Percentiles rank a stretch among this genome's conserved stretches.
Conservation (phyloP, 1,140 invertebrate genomes). For the Diprion similis region DNA sequence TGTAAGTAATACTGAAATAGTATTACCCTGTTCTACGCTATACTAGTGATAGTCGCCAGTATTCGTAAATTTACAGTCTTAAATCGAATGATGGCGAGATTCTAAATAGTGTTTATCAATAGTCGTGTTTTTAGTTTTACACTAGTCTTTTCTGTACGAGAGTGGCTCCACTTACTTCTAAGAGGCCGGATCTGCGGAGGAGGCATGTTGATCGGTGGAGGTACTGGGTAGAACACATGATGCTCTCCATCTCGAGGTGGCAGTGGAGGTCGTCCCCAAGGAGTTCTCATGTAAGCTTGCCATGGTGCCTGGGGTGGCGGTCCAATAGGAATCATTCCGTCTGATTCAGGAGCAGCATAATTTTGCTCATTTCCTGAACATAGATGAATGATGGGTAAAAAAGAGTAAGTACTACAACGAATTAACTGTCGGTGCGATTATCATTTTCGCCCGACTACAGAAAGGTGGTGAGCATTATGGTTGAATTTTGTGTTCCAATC, state of each 20-base stretch:
- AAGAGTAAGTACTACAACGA: not conserved
- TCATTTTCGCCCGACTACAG: no score
- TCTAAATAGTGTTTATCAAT: no score
- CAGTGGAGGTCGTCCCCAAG: slow-evolving; percentile 50
- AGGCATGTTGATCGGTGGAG: slow-evolving; percentile 53
- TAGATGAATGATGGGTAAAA: slow-evolving; percentile 14
- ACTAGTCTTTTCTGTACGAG: no score
- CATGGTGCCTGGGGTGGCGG: slow-evolving; percentile 43
- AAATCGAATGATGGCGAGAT: not conserved
- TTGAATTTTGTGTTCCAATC: no score
- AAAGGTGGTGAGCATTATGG: no score
- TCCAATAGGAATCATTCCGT: slow-evolving; percentile 35
- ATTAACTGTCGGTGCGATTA: no score
- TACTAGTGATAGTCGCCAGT: no score
- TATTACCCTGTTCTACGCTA: no score
- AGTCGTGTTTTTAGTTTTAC: no score
- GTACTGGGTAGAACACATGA: slow-evolving; percentile 38
- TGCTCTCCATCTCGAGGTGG: slow-evolving; percentile 44
- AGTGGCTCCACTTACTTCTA: slow-evolving; percentile 41
- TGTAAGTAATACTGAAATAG: no score
- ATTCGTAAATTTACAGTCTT: not conserved
- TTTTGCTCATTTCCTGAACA: slow-evolving; percentile 47
- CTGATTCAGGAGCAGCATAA: slow-evolving; percentile 33
- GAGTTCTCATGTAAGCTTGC: slow-evolving; percentile 48
- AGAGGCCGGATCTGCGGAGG: slow-evolving; percentile 56